These are phyloP conservation scores for Malthinus flaveolus DNA, from an alignment of 2,888 invertebrate species.

Conservation along the genomic window DNA sequence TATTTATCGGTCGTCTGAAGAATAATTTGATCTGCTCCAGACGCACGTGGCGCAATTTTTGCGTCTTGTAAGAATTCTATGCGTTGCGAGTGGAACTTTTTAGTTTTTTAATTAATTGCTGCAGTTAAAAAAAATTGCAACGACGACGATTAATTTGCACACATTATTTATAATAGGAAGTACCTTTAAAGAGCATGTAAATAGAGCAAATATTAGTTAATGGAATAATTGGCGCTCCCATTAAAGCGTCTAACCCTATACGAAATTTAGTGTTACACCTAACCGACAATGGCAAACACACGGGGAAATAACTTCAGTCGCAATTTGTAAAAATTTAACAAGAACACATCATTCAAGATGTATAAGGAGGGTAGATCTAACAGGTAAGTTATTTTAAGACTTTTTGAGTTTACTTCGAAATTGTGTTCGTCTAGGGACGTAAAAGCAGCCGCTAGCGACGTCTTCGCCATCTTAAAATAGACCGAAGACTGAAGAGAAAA, in stretches of 20 bases:
- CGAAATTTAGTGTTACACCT: constrained; percentile 20
- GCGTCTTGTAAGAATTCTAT: too few relatives aligned
- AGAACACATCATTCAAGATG: constrained; percentile 9
- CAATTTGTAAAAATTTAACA: constrained; percentile 13
- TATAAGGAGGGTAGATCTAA: constrained; percentile 13
- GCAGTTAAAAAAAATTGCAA: too few relatives aligned
- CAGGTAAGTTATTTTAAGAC: constrained; percentile 20
- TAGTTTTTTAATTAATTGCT: too few relatives aligned
- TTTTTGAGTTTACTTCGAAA: too few relatives aligned
- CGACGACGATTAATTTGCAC: too few relatives aligned
- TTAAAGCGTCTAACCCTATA: constrained; percentile 22
- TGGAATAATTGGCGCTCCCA: constrained; percentile 22
- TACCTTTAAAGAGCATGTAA: constrained; percentile 23
- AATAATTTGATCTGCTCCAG: too few relatives aligned
- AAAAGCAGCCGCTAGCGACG: not conserved
- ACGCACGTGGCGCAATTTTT: too few relatives aligned
- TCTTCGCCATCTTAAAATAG: too few relatives aligned
- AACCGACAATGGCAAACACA: constrained; percentile 15
- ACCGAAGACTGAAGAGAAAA: too few relatives aligned
- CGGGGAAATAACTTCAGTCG: constrained; percentile 12
- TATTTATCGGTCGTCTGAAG: too few relatives aligned
- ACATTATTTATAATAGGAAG: constrained; percentile 14
- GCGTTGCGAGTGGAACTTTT: too few relatives aligned
- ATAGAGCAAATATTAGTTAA: constrained; percentile 20
- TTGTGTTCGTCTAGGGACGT: not conserved